Percentiles rank a stretch among this genome's conserved stretches.
Evolutionary conservation across 2,113 vertebrate genomes (phyloP).

Genomic region (Sisor rabdophorus): DNA sequence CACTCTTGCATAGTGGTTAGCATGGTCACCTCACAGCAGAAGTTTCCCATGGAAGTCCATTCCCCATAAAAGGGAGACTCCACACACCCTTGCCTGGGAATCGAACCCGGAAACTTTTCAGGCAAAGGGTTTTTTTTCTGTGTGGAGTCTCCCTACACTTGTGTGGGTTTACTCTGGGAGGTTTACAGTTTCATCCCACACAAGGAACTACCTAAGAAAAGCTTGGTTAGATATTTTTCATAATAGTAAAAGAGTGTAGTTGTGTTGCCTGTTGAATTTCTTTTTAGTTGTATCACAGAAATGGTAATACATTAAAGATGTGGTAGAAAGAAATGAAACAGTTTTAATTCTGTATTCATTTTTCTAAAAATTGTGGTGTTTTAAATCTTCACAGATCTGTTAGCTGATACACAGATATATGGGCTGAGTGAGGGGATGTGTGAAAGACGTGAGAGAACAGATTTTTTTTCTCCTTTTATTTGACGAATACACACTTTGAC

Average conservation of each 20-base stretch:
- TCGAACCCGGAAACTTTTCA: no score
- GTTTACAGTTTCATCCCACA: no score
- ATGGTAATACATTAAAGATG: not conserved
- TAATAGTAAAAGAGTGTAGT: not conserved
- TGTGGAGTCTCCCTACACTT: no score
- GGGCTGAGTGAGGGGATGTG: conserved; percentile 20
- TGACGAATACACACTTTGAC: conserved; percentile 24
- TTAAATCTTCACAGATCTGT: conserved; percentile 1
- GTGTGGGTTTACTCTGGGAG: no score
- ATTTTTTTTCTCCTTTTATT: conserved; percentile 19
- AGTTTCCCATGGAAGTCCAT: no score
- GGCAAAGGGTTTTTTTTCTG: no score
- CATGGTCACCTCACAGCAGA: no score
- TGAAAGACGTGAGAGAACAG: conserved; percentile 24
- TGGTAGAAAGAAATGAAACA: not conserved
- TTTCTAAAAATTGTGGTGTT: conserved; percentile 3
- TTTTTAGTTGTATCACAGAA: not conserved
- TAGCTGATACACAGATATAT: conserved; percentile 9
- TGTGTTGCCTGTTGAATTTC: not conserved
- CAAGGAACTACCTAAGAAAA: not conserved
- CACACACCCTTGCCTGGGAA: no score
- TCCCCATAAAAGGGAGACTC: no score
- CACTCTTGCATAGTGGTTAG: no score
- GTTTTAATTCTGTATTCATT: not conserved
- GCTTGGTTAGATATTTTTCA: not conserved